Base-by-base conservation (phyloP, 2,113 vertebrate species). In the Phycodurus eques region DNA sequence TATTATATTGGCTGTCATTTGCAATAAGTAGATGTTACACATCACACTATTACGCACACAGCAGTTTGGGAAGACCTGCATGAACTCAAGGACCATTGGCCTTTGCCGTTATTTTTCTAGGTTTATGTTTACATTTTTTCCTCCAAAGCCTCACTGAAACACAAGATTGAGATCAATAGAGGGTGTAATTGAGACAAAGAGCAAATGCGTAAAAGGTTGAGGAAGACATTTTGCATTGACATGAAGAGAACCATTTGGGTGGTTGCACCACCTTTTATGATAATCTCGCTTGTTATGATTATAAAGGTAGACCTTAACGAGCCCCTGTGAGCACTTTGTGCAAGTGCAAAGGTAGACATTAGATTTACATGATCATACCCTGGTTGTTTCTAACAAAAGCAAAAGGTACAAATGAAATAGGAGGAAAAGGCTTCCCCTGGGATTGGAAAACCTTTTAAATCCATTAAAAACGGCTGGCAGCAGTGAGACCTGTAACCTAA, bases 271-370 rank as follows among this genome's bases (percentile, higher is more conserved):
- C 88, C 85, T 85, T 86, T 86, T 77, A 85, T 85, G 88, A 90
- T 90, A 90, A 89, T 86, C 81, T 77, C 76, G 81, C 88, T 82
- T 86, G 85, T 91, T 87, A 82, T 67, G 80, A 84, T 85, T 82
- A 81, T 85, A 85, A 90, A 89, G 74, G 63, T 76, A 80, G 77
- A 80, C 74, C 74, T 73, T 85, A 91, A 90, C 88, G 86, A 90
- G 84, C 56, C 75, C 80, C 69, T 15, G 46, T 80, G 77, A 82
- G 79, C 66, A 76, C 80, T 84, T 73, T 72, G 65, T 82, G 86
- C 84, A 87, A 90, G 89, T 88, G 80, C 78, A 84, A 79, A 86
- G 73, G 81, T 71, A 59, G 65, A 59, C 67, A 67, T 27, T 17
- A 47, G 27, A 47, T 42, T 15, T 66, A 66, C 44, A 47, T 66